Conservation (phyloP, 2,888 invertebrate genomes). For the Siphonodentalium dalli region DNA sequence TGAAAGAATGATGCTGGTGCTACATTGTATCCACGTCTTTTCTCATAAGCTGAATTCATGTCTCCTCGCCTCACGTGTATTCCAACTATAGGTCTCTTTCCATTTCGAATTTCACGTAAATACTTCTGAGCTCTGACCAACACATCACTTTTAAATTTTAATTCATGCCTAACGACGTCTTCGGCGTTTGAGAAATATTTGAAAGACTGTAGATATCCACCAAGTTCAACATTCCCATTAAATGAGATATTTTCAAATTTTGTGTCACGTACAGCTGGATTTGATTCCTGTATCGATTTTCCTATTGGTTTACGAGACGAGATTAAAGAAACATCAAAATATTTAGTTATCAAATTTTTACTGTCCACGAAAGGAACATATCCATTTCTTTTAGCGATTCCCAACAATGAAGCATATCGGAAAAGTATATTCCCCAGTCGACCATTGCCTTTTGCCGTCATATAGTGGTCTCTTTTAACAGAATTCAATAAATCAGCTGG, state of each 20-base stretch:
- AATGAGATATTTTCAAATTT: slow-evolving; percentile 19
- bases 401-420: slow-evolving; percentile 37
- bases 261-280: slow-evolving; percentile 24
- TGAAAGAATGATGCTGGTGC: slow-evolving; percentile 31
- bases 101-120: slow-evolving; percentile 7
- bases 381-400: slow-evolving; percentile 28
- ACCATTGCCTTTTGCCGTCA: slow-evolving; percentile 27
- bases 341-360: slow-evolving; percentile 17
- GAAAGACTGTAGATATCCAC: slow-evolving; percentile 45
- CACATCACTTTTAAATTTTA: slow-evolving; percentile 29
- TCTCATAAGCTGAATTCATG: slow-evolving; percentile 15
- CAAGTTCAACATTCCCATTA: slow-evolving; percentile 33
- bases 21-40: slow-evolving; percentile 32
- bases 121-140: slow-evolving; percentile 16
- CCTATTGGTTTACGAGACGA: slow-evolving; percentile 11
- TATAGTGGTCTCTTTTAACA: too few relatives aligned
- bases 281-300: slow-evolving; percentile 14
- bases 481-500: too few relatives aligned
- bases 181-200: slow-evolving; percentile 35
- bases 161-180: slow-evolving; percentile 24
- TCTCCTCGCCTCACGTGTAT: slow-evolving; percentile 42
- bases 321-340: slow-evolving; percentile 27
- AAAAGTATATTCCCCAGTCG: slow-evolving; percentile 46
- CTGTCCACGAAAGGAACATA: slow-evolving; percentile 30
- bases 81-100: slow-evolving; percentile 26